Conservation (phyloP, 2,888 invertebrate genomes). For the Pedicia rivosa region DNA sequence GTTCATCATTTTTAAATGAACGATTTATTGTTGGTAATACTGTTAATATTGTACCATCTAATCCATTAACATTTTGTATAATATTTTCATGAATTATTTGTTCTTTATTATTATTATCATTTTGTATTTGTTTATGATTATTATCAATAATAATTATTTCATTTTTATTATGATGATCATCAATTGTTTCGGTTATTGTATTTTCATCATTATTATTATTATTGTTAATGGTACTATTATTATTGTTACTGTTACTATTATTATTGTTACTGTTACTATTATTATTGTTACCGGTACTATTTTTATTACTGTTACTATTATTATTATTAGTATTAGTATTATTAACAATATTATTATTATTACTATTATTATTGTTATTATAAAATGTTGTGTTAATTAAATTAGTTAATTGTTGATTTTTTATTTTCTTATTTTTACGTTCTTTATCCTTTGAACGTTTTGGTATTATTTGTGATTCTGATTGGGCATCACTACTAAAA, state of each 20-base stretch:
- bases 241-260: too few species aligned
- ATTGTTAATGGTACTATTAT: too few species aligned
- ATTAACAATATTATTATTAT: too few species aligned
- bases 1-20: constrained; percentile 3
- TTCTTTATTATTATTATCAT: too few species aligned
- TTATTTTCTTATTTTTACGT: constrained; percentile 41
- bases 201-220: too few species aligned
- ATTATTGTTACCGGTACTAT: too few species aligned
- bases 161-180: neutral
- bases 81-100: too few species aligned
- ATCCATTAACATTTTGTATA: neutral
- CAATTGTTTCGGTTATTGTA: neutral
- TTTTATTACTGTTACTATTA: too few species aligned
- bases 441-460: constrained; percentile 42
- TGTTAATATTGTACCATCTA: neutral
- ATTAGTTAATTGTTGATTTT: constrained; percentile 16
- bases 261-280: too few species aligned
- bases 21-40: neutral
- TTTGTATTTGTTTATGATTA: neutral
- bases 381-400: neutral
- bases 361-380: too few species aligned
- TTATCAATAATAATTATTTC: neutral
- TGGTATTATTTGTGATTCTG: constrained; percentile 18
- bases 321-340: too few species aligned
- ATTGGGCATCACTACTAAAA: too few species aligned